Evolutionary conservation across 2,113 vertebrate species (phyloP).

Genomic region (Hassar affinis): DNA sequence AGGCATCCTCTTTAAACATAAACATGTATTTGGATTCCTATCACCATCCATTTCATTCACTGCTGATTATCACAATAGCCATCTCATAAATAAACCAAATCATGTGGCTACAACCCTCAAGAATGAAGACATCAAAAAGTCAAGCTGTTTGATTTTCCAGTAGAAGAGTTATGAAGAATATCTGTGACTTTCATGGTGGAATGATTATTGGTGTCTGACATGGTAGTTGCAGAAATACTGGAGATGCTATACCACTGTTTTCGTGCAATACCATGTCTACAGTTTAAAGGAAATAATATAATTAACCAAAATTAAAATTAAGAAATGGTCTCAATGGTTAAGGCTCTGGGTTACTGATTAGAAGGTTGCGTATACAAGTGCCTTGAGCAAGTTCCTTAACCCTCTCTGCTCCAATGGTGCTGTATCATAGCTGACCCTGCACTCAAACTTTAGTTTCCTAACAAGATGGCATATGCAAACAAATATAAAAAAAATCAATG

Average conservation of each 20-base stretch:
- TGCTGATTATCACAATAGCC: neutral
- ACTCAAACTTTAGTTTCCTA: no score
- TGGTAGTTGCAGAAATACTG: neutral
- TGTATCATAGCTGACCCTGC: no score
- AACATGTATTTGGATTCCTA: neutral
- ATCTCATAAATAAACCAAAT: neutral
- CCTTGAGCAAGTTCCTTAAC: no score
- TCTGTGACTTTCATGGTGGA: neutral
- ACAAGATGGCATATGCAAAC: no score
- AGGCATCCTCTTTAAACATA: neutral
- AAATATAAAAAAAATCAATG: no score
- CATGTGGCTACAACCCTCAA: neutral
- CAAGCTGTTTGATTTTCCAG: neutral
- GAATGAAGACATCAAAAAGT: neutral
- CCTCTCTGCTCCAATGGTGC: no score
- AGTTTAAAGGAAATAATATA: neutral
- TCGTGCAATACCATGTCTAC: neutral
- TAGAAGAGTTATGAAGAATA: neutral
- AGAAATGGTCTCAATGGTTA: no score
- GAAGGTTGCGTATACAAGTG: no score
- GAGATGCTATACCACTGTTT: neutral
- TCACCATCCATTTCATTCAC: neutral
- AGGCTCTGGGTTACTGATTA: no score
- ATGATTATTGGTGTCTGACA: neutral
- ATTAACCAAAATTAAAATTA: neutral